Base-by-base conservation (phyloP, 2,113 vertebrate genomes). In the Neopipo cinnamomea region DNA sequence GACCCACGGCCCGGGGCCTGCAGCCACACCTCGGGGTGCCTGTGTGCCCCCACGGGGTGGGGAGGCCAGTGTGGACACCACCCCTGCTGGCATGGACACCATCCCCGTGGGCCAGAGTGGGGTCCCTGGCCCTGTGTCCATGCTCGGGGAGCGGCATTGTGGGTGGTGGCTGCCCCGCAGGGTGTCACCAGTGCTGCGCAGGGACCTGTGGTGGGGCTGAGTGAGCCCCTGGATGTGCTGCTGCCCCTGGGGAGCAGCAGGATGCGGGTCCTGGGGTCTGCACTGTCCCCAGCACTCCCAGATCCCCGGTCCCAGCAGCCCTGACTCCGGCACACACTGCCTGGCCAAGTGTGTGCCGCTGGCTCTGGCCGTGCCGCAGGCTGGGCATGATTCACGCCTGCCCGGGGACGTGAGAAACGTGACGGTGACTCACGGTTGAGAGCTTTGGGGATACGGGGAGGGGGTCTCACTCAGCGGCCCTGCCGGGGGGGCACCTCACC, bases 351-450 rank as follows among this genome's bases (percentile, higher is more conserved):
- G 52, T 63, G 85, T 77, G 85, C 88, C 37, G 56, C 91, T 47
- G 80, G 90, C 92, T 76, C 76, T 0, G 77, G 81, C 92, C 68
- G 41, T 61, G 92, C 88, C 39, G 88, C 88, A 74, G 88, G 85
- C 91, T 68, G 86, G 95, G 58, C 85, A 46, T 97, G 96, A 96
- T 92, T 96, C 95, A 95, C 92, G 79, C 88, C 92, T 53, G 92
- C 94, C 92, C 75, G 92, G 93, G 94, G 94, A 96, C 88, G 95
- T 96, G 92, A 95, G 95, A 95, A 95, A 97, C 94, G 96, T 95
- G 96, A 95, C 55, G 78, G 94, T 97, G 96, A 96, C 95, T 97
- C 96, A 97, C 94, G 31, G 90, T 53, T 20, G 62, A 50, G 96
- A 72, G 90, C 82, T 61, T 5, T 1, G 23, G 87, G 92, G 62